These are phyloP conservation scores for Chloebia gouldiae DNA, from an alignment of 2,113 vertebrate genomes.

Conservation along the genomic window DNA sequence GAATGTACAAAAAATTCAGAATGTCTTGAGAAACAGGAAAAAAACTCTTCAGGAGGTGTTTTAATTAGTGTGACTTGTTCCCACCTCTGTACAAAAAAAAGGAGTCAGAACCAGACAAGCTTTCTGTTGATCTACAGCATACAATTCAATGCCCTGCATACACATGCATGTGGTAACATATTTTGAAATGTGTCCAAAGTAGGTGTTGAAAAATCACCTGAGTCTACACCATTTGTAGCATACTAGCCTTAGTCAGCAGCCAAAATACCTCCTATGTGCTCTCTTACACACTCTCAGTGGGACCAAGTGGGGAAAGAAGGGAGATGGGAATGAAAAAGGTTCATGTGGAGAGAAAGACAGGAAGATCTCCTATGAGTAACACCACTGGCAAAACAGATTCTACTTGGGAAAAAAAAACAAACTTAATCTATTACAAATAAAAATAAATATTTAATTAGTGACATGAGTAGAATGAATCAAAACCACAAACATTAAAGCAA, in stretches of 20 bases:
- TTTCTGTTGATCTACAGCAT: background rate
- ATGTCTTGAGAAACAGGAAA: background rate
- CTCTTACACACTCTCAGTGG: fast-evolving
- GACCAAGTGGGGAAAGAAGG: background rate
- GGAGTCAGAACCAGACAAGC: background rate
- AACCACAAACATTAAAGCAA: background rate
- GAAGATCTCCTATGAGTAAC: background rate
- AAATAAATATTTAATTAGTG: background rate
- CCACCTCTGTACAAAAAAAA: background rate
- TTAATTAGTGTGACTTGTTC: background rate
- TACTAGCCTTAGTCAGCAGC: background rate
- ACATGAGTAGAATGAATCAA: background rate
- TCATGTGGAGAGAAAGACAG: background rate
- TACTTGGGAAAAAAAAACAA: background rate
- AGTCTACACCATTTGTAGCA: background rate
- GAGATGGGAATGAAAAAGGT: background rate
- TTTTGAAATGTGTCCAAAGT: background rate
- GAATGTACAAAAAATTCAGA: background rate
- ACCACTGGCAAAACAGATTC: background rate
- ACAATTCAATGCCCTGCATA: background rate
- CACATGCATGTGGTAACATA: background rate
- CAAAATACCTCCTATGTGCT: background rate
- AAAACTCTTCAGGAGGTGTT: background rate
- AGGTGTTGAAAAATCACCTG: background rate
- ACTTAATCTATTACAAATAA: background rate